Percentiles rank a stretch among this genome's conserved stretches.
These are phyloP conservation scores for Aphelenchoides fujianensis DNA, from an alignment of 1,140 invertebrate genomes.

Conservation along the genomic window DNA sequence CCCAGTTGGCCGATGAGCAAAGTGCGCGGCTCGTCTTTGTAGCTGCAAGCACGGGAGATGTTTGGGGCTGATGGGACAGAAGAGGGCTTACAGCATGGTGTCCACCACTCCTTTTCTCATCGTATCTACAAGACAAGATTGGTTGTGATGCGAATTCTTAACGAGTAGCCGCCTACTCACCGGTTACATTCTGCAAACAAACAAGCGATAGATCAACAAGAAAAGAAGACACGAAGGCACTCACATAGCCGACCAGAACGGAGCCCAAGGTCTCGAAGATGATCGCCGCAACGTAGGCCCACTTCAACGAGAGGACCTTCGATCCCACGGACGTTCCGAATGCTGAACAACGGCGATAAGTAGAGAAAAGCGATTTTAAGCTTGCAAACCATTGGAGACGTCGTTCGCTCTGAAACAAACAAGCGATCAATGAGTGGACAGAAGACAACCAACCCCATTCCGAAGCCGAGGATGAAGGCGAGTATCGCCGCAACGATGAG, in stretches of 20 bases:
- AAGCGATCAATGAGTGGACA: too few relatives aligned
- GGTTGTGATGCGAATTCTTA: not conserved
- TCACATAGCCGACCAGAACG: conserved; percentile 64
- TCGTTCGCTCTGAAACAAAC: too few relatives aligned
- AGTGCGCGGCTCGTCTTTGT: conserved; percentile 44
- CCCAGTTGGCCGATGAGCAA: conserved; percentile 44
- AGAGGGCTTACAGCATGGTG: conserved; percentile 12
- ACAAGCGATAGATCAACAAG: too few relatives aligned
- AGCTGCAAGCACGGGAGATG: conserved; percentile 19
- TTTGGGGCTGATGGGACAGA: not conserved
- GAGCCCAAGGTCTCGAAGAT: conserved; percentile 78
- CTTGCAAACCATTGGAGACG: too few relatives aligned
- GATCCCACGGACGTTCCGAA: conserved; percentile 69
- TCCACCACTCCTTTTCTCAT: conserved; percentile 61
- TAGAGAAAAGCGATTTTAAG: too few relatives aligned
- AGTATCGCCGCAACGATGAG: conserved; percentile 83
- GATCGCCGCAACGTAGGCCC: conserved; percentile 78
- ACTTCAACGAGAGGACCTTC: conserved; percentile 67
- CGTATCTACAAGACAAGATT: conserved; percentile 39
- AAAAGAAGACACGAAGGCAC: too few relatives aligned
- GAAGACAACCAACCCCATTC: too few relatives aligned
- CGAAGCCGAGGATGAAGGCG: conserved; percentile 88
- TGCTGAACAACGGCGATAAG: too few relatives aligned
- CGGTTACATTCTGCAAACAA: too few relatives aligned
- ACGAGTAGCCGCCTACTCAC: not conserved